Base-by-base conservation (phyloP, 2,888 invertebrate species). In the Drosophila niveifrons region DNA sequence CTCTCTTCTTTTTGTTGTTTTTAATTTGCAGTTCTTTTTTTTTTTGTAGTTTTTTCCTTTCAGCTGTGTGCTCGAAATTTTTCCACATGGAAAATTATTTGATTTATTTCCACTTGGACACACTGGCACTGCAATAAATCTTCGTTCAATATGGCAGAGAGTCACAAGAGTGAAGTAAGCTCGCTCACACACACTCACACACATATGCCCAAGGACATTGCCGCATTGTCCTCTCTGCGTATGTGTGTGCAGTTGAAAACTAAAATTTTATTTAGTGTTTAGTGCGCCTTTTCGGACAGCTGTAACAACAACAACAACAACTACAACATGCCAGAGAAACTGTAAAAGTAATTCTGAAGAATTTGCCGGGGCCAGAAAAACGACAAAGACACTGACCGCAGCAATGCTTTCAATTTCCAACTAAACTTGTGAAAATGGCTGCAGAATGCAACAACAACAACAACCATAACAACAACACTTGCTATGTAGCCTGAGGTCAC, bases 41-140 rank as follows among this genome's bases (percentile, higher is more conserved):
- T 53, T 64, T 65, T 29, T 7, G 46, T 52, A 52, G 29, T 63
- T 67, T 31, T 31, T 31, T 31, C 10, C 10, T 31, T 31, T 31
- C 31, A 31, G 10, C 31, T 41, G 43, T 51, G 59, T 67, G 74
- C 80, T 80, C 70, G 73, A 69, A 82, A 82, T 86, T 90, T 90
- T 91, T 90, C 90, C 90, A 90, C 90, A 89, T 91, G 90, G 83
- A 84, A 90, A 90, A 90, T 84, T 90, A 88, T 91, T 90, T 90
- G 91, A 90, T 91, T 90, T 90, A 91, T 90, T 90, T 89, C 72
- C 84, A 89, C 83, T 91, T 91, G 90, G 88, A 91, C 89, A 90
- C 80, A 82, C 75, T 90, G 86, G 86, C 91, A 90, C 75, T 80
- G 90, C 81, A 89, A 91, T 91, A 91, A 90, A 91, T 90, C 90